Evolutionary conservation across 2,797 vertebrate genomes (phyloP), one percentile per base, ranked within the genome.

Genomic region (Liasis olivaceus): DNA sequence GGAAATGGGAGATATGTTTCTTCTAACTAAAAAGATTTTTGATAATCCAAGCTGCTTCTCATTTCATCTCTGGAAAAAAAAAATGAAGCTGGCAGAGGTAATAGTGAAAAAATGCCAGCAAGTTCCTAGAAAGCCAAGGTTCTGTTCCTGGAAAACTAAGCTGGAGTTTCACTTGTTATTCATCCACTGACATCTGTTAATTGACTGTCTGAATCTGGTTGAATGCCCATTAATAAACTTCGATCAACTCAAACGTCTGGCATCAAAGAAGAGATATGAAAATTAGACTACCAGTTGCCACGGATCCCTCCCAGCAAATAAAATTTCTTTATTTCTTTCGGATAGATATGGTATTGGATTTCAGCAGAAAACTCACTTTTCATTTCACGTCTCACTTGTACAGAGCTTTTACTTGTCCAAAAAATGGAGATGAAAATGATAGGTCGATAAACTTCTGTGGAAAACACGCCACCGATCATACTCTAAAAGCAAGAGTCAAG

Each of bases 41-140:
- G 2, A 0, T 15, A 2, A 0, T 0, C 5, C 0, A 54, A n/a
- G 31, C 0, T 0, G 58, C 66, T 5, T 91, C 15, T 14, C 1
- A 12, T 5, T 64, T 77, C 54, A 51, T 42, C 58, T 63, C 58
- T 88, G 58, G 20, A 36, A 63, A 77, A 8, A 81, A 88, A 8
- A 88, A 72, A 87, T 84, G 60, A 64, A 89, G 24, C 22, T 84
- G 42, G 72, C 28, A 87, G 28, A 36, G 31, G 13, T 15, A 58
- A 14, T 58, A 11, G n/a, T 31, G 31, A 47, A 13, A 56, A 86
- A 88, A 58, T 59, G 47, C 0, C 0, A 58, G 24, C 24, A 0
- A 1, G 24, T 11, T 0, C 8, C 0, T 0, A 3, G 0, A 12
- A 14, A n/a, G 1, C 2, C 42, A 22, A 66, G 85, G 17, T 9